phyloP scores from a whole-genome alignment of 2,113 vertebrate species.

The Raja brachyura region DNA sequence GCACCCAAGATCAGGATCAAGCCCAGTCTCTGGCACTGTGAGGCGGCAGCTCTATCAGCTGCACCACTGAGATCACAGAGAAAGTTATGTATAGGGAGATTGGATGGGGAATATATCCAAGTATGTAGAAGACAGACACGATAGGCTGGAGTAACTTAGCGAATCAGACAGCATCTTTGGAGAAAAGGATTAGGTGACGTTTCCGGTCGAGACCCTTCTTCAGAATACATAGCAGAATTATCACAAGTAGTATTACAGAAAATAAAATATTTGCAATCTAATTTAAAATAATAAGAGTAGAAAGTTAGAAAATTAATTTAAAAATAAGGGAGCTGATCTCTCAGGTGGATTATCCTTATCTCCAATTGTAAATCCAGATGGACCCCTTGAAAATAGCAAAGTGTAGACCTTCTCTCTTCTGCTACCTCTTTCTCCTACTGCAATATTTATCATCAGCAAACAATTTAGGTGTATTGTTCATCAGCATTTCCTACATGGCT shows the following conservation, averaged over 20 bases:
- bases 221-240: background rate
- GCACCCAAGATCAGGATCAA: no score
- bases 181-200: no score
- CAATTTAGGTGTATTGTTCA: background rate
- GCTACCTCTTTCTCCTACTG: background rate
- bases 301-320: background rate
- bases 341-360: background rate
- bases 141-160: no score
- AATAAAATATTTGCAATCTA: background rate
- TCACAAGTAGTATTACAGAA: background rate
- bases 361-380: background rate
- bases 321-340: background rate
- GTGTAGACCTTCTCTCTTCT: background rate
- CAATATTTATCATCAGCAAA: background rate
- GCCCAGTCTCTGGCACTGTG: no score
- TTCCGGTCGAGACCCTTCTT: no score
- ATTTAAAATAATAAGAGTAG: background rate
- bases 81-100: no score
- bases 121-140: no score
- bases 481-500: background rate
- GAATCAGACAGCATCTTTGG: no score
- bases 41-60: no score
- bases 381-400: background rate
- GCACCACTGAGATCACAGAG: no score
- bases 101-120: no score